phyloP scores from a whole-genome alignment of 2,113 vertebrate species.

The Cromileptes altivelis region DNA sequence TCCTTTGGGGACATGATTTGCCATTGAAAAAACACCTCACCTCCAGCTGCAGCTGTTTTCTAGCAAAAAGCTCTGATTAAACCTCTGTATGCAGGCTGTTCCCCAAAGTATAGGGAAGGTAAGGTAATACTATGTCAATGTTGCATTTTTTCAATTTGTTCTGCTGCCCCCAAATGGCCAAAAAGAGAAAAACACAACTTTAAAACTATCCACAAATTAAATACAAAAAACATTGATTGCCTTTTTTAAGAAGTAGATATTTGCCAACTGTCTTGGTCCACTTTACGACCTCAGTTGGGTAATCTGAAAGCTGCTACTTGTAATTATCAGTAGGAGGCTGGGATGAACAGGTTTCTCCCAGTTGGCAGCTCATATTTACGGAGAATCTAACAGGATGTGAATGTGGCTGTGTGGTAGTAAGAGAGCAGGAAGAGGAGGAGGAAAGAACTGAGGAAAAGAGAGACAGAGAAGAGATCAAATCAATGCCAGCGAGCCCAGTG shows the following conservation, averaged over 20 bases:
- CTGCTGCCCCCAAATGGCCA: not conserved
- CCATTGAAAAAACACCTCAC: too few relatives aligned
- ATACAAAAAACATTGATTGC: not conserved
- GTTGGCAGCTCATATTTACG: not conserved
- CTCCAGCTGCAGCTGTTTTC: too few relatives aligned
- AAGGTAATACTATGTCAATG: not conserved
- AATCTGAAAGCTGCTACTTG: constrained; percentile 1
- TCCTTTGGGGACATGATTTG: too few relatives aligned
- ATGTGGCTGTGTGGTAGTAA: not conserved
- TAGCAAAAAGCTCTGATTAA: not conserved
- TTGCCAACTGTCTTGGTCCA: not conserved
- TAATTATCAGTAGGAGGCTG: not conserved
- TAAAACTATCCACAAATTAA: not conserved
- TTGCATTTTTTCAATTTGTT: not conserved
- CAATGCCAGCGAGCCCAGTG: constrained; percentile 55
- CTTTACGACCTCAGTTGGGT: not conserved
- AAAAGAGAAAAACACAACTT: not conserved
- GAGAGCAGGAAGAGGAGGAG: not conserved
- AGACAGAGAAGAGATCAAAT: constrained; percentile 58
- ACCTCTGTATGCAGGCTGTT: not conserved
- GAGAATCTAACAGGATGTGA: constrained; percentile 3
- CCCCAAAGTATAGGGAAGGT: not conserved
- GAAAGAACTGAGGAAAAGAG: constrained; percentile 41
- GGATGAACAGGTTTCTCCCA: constrained; percentile 11
- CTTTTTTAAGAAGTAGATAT: not conserved